Evolutionary conservation across 2,888 invertebrate species (phyloP).

Genomic region (Sycophila texana): DNA sequence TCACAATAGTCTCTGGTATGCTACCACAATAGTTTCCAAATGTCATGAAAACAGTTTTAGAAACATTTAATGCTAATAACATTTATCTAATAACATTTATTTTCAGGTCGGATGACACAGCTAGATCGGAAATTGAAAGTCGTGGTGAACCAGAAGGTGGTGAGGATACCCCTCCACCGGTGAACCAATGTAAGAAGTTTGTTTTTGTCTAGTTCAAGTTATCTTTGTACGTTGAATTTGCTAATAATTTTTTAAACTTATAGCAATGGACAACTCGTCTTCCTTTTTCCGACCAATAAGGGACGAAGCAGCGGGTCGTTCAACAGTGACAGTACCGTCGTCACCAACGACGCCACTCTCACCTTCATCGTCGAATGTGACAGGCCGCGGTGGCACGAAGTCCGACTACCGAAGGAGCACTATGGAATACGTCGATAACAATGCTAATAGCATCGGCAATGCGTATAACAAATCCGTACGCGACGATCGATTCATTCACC

Average conservation of each 20-base stretch:
- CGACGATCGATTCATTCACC: conserved; percentile 67
- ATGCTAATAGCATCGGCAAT: conserved; percentile 73
- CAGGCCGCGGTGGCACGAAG: conserved; percentile 71
- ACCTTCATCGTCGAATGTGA: conserved; percentile 70
- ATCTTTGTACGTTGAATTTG: neutral
- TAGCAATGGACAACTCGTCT: conserved; percentile 63
- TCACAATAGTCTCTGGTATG: no score
- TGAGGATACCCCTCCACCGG: conserved; percentile 74
- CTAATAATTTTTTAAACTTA: conserved; percentile 13
- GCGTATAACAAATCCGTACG: conserved; percentile 39
- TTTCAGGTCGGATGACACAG: conserved; percentile 85
- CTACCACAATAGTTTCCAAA: no score
- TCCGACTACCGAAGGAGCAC: conserved; percentile 73
- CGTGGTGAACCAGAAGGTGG: conserved; percentile 75
- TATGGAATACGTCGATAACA: conserved; percentile 76
- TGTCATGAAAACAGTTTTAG: no score
- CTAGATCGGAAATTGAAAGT: conserved; percentile 78
- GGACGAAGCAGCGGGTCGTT: conserved; percentile 67
- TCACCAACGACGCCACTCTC: conserved; percentile 68
- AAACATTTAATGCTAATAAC: no score
- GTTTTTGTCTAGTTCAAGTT: neutral
- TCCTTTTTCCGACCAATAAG: conserved; percentile 72
- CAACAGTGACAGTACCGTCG: conserved; percentile 63
- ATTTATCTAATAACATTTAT: neutral
- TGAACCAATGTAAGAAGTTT: conserved; percentile 65